A percentile compares a stretch with the other conserved stretches of the same genome.
Conservation (phyloP, 2,888 invertebrate species). For the Sphinx pinastri region DNA sequence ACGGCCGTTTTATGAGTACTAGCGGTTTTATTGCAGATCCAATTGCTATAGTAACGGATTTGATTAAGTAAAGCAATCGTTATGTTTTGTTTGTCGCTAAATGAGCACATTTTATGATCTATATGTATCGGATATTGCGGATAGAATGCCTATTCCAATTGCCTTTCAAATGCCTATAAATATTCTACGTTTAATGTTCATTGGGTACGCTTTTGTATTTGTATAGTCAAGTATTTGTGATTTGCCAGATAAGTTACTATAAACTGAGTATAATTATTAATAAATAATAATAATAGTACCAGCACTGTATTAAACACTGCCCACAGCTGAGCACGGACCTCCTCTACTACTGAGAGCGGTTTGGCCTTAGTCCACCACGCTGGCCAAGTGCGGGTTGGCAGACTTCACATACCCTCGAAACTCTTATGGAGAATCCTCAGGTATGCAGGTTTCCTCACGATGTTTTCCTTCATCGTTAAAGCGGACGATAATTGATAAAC, state of each 20-base stretch:
- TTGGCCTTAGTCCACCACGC: no score
- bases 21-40: slow-evolving; percentile 76
- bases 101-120: slow-evolving; percentile 54
- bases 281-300: no score
- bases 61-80: slow-evolving; percentile 76
- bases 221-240: slow-evolving; percentile 8
- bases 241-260: neutral
- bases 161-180: slow-evolving; percentile 1
- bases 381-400: no score
- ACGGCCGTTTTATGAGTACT: slow-evolving; percentile 76
- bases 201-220: slow-evolving; percentile 1
- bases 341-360: no score
- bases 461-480: no score
- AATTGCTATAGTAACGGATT: slow-evolving; percentile 75
- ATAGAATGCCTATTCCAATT: neutral
- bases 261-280: no score
- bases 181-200: slow-evolving; percentile 7
- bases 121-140: slow-evolving; percentile 33
- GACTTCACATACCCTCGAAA: no score
- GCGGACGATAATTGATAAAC: no score
- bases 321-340: no score
- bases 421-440: no score
- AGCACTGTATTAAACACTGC: no score
- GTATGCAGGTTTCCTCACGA: no score
- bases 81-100: slow-evolving; percentile 64